These are phyloP conservation scores for Amphiprion clarkii DNA, from an alignment of 2,797 vertebrate genomes.

Conservation along the genomic window DNA sequence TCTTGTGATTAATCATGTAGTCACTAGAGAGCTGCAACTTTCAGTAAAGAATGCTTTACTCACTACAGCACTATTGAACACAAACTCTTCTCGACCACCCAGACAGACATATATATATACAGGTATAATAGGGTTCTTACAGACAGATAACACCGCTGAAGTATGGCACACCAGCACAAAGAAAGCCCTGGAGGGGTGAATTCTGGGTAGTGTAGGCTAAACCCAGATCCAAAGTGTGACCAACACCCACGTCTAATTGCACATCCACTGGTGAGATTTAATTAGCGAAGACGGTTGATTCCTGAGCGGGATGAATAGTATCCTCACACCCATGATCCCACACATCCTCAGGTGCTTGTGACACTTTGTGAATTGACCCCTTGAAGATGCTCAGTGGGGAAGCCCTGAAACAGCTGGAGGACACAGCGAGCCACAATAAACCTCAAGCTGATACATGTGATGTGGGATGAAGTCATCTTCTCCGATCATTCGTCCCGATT, in stretches of 20 bases:
- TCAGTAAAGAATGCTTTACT: background rate
- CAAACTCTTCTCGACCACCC: constrained; percentile 11
- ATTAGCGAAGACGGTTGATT: constrained; percentile 15
- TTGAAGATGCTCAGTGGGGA: constrained; percentile 63
- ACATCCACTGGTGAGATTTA: constrained; percentile 25
- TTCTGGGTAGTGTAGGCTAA: constrained; percentile 71
- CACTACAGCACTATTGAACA: background rate
- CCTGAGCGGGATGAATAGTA: constrained; percentile 23
- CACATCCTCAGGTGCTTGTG: constrained; percentile 70
- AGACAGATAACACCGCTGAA: constrained; percentile 62
- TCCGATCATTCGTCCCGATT: constrained; percentile 74
- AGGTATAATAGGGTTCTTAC: constrained; percentile 56
- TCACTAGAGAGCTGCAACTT: background rate
- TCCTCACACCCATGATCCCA: constrained; percentile 26
- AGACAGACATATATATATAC: constrained; percentile 74
- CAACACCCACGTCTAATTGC: constrained; percentile 57
- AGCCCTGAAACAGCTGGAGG: constrained; percentile 82
- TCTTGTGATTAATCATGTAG: background rate
- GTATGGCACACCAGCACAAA: constrained; percentile 67
- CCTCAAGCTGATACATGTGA: constrained; percentile 78
- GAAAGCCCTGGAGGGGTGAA: constrained; percentile 79
- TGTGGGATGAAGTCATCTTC: constrained; percentile 80
- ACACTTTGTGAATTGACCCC: constrained; percentile 85
- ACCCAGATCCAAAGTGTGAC: constrained; percentile 77
- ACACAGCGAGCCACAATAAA: constrained; percentile 41